phyloP scores from a whole-genome alignment of 2,113 vertebrate species.

The Laterallus jamaicensis region DNA sequence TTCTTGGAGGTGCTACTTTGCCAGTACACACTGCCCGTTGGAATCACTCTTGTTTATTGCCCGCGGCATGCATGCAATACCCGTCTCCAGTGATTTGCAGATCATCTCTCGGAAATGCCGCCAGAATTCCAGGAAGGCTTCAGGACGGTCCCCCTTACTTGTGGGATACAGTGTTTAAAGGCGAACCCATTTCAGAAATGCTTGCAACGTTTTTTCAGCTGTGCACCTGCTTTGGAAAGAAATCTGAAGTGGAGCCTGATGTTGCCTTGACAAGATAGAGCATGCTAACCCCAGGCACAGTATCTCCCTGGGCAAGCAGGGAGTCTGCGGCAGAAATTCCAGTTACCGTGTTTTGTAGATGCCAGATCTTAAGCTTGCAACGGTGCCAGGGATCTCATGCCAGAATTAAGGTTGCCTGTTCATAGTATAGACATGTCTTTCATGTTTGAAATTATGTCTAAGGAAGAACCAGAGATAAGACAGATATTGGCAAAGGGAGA shows the following conservation, averaged over 20 bases:
- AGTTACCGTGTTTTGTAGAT: slow-evolving; percentile 18
- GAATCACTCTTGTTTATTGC: slow-evolving; percentile 42
- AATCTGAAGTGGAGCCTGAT: slow-evolving; percentile 24
- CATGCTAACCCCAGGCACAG: not conserved
- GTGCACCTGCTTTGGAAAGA: slow-evolving; percentile 64
- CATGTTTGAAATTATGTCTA: slow-evolving; percentile 43
- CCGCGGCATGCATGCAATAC: not conserved
- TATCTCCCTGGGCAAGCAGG: not conserved
- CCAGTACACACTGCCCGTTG: not conserved
- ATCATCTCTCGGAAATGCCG: not conserved
- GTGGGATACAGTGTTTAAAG: slow-evolving; percentile 7
- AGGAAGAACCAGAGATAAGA: slow-evolving; percentile 26
- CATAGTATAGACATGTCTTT: slow-evolving; percentile 28
- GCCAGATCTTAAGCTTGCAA: not conserved
- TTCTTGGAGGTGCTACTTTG: slow-evolving; percentile 21
- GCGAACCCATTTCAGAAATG: not conserved
- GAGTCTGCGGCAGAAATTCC: slow-evolving; percentile 60
- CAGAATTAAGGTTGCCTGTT: slow-evolving; percentile 45
- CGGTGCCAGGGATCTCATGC: not conserved
- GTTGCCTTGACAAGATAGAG: slow-evolving; percentile 38
- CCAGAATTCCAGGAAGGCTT: slow-evolving; percentile 65
- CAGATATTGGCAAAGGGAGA: slow-evolving; percentile 28
- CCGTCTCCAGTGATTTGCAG: not conserved
- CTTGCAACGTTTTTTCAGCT: slow-evolving; percentile 53
- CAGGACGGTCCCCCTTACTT: not conserved